Evolutionary conservation across 2,113 vertebrate species (phyloP).

Genomic region (Elgaria multicarinata): DNA sequence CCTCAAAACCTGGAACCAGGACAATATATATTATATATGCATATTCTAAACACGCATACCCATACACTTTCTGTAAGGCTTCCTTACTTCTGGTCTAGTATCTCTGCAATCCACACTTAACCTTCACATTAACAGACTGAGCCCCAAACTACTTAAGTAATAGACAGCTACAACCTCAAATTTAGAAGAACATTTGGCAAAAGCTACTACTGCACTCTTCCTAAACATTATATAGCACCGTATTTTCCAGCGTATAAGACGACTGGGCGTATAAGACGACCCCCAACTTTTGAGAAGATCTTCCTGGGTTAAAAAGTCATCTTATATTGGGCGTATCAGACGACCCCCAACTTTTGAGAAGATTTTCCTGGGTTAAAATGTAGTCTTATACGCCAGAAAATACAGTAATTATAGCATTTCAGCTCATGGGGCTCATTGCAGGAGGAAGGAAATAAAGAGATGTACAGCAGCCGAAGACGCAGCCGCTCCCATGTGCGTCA

Average conservation of each 20-base stretch:
- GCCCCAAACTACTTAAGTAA: neutral
- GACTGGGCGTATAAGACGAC: no score
- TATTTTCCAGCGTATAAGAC: no score
- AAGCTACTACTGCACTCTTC: constrained; percentile 30
- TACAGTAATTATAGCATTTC: constrained; percentile 28
- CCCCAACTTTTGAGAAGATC: no score
- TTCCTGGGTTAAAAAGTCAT: no score
- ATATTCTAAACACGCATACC: neutral
- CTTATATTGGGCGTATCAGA: no score
- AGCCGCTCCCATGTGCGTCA: no score
- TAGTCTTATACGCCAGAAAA: no score
- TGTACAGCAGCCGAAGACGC: neutral
- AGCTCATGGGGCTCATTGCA: neutral
- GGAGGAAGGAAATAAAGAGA: neutral
- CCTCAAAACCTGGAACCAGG: neutral
- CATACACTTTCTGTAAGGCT: rapidly evolving
- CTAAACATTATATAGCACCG: constrained; percentile 44
- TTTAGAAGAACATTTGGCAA: neutral
- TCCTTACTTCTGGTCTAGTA: neutral
- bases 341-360: no score
- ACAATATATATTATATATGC: neutral
- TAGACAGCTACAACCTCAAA: neutral
- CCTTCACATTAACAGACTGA: neutral
- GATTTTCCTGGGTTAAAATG: no score
- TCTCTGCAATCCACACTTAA: constrained; percentile 12